Evolutionary conservation across 64 coral and sea anemone genomes (phyloP), one percentile per base, ranked within the genome.

Genomic region (Catalaphyllia jardinei): DNA sequence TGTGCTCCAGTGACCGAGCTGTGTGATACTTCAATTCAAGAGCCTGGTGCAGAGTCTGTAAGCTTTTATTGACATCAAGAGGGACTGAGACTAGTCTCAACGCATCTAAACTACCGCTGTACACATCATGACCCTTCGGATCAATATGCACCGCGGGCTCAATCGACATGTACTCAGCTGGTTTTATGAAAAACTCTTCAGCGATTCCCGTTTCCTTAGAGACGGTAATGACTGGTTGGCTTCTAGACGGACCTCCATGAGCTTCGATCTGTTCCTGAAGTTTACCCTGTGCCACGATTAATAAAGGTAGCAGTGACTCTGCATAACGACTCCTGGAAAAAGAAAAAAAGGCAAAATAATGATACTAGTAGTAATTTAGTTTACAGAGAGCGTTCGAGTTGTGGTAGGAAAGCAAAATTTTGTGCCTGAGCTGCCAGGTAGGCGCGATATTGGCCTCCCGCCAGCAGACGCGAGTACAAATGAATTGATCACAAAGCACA

Each of bases 81-180:
- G 97, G 97, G 55, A 99, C 97, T 60, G 90, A 99, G 42, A 99
- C 83, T 15, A 99, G 88, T 46, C 91, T 86, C 0, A 95, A 78
- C 14, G 97, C 97, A n/a, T 99, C 94, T 8, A 80, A 88, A 62
- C 94, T 93, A 42, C 90, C 91, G 67, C 88, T 93, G 88, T 99
- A 99, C 84, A 99, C 94, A 72, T 99, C 80, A 93, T 99, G 97
- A 31, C 97, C 97, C 74, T 93, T 35, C 42, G 97, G 97, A 91
- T 99, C 97, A 74, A 99, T 93, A 82, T 99, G 97, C 14, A 99
- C 97, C 19, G 91, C 94, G 62, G 97, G 93, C 81, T 99, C 97
- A 95, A 99, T 95, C 20, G 49, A 62, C 62, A 50, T 80, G 69
- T 94, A 94, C 30, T 99, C 94, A 17, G 78, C 42, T 29, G 91